Evolutionary conservation across 2,797 vertebrate genomes (phyloP).

Genomic region (Pelochelys cantorii): DNA sequence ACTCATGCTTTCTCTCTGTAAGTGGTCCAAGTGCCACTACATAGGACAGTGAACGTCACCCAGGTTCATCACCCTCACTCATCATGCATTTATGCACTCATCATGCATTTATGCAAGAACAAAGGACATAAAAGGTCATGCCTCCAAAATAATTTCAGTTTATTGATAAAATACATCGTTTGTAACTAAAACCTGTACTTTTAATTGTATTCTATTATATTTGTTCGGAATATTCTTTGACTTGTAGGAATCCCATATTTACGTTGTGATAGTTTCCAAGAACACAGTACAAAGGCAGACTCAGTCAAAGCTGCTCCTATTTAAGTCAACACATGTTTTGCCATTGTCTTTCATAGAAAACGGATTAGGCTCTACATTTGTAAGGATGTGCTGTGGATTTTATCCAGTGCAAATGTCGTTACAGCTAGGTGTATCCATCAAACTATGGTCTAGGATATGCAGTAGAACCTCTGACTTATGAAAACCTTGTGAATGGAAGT

Average conservation of each 20-base stretch:
- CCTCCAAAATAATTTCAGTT: slow-evolving; percentile 1
- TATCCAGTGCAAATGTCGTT: slow-evolving; percentile 17
- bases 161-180: not conserved
- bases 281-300: not conserved
- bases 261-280: not conserved
- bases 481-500: no score
- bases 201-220: not conserved
- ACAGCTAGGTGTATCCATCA: not conserved
- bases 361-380: not conserved
- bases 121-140: slow-evolving; percentile 1
- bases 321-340: not conserved
- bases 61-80: no score
- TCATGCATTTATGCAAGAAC: slow-evolving; percentile 40
- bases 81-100: slow-evolving; percentile 4
- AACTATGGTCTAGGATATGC: not conserved
- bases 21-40: no score
- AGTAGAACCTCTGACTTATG: no score
- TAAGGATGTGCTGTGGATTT: not conserved
- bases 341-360: not conserved
- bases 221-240: not conserved
- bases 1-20: no score
- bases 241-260: not conserved
- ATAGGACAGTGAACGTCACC: no score
- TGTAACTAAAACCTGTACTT: not conserved
- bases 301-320: not conserved